Conservation (phyloP, 2,113 vertebrate genomes). For the Paralichthys olivaceus region DNA sequence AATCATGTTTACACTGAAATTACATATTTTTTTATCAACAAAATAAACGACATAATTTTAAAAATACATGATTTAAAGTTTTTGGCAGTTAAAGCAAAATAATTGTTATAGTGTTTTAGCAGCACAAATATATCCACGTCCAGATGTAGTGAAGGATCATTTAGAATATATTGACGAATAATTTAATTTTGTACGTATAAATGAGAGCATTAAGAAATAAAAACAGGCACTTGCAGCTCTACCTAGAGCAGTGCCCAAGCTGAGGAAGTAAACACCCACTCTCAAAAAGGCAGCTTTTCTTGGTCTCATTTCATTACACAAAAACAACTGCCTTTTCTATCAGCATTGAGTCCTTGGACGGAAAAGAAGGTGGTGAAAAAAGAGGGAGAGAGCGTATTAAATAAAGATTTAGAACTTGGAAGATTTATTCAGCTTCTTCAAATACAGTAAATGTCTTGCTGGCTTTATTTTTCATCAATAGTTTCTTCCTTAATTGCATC, state of each 20-base stretch:
- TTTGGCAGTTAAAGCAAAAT: neutral
- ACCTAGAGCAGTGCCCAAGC: conserved; percentile 22
- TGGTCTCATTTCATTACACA: conserved; percentile 69
- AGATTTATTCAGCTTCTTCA: conserved; percentile 75
- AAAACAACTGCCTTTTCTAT: conserved; percentile 69
- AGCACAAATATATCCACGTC: neutral
- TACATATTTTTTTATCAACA: neutral
- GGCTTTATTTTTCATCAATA: conserved; percentile 70
- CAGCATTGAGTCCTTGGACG: conserved; percentile 42
- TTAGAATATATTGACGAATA: neutral
- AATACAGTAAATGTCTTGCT: conserved; percentile 78
- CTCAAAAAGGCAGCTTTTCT: conserved; percentile 57
- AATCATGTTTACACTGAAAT: neutral
- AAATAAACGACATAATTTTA: neutral
- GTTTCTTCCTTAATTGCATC: conserved; percentile 79
- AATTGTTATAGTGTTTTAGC: neutral
- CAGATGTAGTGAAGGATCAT: neutral
- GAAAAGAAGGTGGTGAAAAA: conserved; percentile 54
- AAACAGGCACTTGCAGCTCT: conserved; percentile 18
- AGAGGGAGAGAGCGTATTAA: conserved; percentile 52
- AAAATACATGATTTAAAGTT: neutral
- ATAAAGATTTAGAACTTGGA: conserved; percentile 73
- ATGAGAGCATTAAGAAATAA: conserved; percentile 30
- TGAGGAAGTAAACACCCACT: conserved; percentile 68
- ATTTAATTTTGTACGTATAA: neutral